These are phyloP conservation scores for Galerucella calmariensis DNA, from an alignment of 2,888 invertebrate genomes.

Conservation along the genomic window DNA sequence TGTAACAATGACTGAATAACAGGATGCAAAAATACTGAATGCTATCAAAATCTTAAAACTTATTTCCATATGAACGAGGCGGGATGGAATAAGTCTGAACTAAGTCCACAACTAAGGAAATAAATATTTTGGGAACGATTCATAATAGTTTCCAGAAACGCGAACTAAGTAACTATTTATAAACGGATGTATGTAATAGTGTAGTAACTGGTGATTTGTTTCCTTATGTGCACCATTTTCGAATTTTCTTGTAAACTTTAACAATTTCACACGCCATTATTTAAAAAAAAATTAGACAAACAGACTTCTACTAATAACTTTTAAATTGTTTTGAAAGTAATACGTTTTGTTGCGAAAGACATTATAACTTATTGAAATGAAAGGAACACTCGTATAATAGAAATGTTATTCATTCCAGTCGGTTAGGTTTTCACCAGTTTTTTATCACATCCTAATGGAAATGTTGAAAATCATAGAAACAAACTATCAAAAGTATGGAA, in stretches of 20 bases:
- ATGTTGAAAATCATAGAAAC: too few species aligned
- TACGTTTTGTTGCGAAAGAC: constrained; percentile 14
- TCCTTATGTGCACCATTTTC: constrained; percentile 27
- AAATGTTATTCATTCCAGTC: too few species aligned
- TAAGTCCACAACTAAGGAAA: background rate
- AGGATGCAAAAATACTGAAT: background rate
- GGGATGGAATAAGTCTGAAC: background rate
- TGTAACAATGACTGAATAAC: too few species aligned
- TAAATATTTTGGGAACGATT: constrained; percentile 28
- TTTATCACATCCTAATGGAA: too few species aligned
- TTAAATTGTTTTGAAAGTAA: constrained; percentile 4
- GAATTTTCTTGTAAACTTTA: constrained; percentile 32
- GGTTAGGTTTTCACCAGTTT: too few species aligned
- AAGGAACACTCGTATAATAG: too few species aligned
- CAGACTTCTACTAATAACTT: constrained; percentile 10
- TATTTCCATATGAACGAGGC: background rate
- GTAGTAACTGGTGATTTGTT: constrained; percentile 32
- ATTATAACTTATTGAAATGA: background rate
- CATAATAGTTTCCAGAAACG: constrained; percentile 31
- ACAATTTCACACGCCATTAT: constrained; percentile 39
- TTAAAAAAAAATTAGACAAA: constrained; percentile 17
- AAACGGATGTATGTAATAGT: constrained; percentile 39
- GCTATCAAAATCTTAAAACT: background rate
- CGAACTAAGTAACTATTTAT: constrained; percentile 39
- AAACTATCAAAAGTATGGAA: too few species aligned